Conservation (phyloP, 2,113 vertebrate species). For the Rafetus swinhoei region DNA sequence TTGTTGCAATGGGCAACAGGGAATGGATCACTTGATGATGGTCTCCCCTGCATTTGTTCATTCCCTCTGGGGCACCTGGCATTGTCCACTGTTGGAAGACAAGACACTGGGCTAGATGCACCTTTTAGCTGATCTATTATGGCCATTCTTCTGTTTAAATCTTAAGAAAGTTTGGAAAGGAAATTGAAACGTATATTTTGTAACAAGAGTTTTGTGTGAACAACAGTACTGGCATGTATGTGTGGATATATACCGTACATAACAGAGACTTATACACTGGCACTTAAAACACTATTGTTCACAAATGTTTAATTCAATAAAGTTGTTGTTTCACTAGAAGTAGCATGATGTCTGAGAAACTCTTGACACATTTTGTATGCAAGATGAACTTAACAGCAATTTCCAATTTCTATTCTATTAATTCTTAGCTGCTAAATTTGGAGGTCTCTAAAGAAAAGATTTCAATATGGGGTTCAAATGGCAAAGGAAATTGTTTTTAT, state of each 20-base stretch:
- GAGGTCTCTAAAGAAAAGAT: neutral
- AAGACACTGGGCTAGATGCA: too few species aligned
- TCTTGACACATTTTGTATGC: neutral
- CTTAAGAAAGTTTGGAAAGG: neutral
- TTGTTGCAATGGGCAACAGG: too few species aligned
- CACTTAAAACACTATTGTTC: fast-evolving
- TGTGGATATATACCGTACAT: neutral
- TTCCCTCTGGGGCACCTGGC: too few species aligned
- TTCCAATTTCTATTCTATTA: neutral
- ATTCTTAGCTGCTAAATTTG: neutral
- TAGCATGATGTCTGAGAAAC: neutral
- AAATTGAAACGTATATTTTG: neutral
- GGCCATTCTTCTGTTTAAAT: neutral
- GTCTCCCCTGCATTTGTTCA: too few species aligned
- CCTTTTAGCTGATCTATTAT: too few species aligned
- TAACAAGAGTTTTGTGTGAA: neutral
- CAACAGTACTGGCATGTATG: neutral
- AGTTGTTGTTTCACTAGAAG: neutral
- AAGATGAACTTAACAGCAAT: neutral
- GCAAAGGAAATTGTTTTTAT: neutral
- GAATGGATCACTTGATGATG: too few species aligned
- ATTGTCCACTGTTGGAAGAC: too few species aligned
- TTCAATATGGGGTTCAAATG: neutral
- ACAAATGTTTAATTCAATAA: neutral
- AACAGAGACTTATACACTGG: neutral